Base-by-base conservation (phyloP, 1,140 invertebrate species). In the Micrasema minimum region DNA sequence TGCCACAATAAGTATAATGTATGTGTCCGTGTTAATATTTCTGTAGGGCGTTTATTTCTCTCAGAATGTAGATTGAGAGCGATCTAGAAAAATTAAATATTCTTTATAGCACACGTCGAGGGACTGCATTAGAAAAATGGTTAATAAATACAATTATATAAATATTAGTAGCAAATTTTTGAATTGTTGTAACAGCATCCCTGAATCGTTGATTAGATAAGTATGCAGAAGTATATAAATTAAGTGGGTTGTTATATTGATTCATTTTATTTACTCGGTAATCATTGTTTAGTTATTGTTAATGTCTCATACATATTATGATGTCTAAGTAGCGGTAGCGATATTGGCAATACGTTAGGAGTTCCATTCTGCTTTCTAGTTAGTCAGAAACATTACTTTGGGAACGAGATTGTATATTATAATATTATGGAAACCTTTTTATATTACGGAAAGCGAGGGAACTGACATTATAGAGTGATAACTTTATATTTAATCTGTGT, bases 111-210 rank as follows among this genome's bases (percentile, higher is more conserved):
- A 69, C 67, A 64, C 26, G 55, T 64, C 67, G 14, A 48, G 43
- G 26, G 57, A 69, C 55, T 53, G 53, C 67, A 51, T 50, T 69
- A 69, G 67, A 20, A 62, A 69, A 69, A 62, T 64, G 57, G 45
- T 62, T 62, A 23, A 51, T 69, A 51, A 51, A 59, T 48, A 48
- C 46, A 69, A 69, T 45, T 69, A 69, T 69, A 62, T 69, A 57
- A 69, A 55, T 22, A 46, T 22, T 69, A 69, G 57, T 69, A 68
- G 66, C 41, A 57, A 69, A 69, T 69, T 69, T 67, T 64, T 46
- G 14, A 67, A 67, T 67, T 57, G 35, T 67, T 55, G 51, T 67
- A 67, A 38, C 50, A 14, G 26, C 45, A 51, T 66, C 41, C 18
- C 35, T 38, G 43, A 69, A 69, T 31, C 50, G 57, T 62, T 69